Percentiles rank a stretch among this genome's conserved stretches.
These are phyloP conservation scores for Carposina sasakii DNA, from an alignment of 1,140 invertebrate genomes.

Conservation along the genomic window DNA sequence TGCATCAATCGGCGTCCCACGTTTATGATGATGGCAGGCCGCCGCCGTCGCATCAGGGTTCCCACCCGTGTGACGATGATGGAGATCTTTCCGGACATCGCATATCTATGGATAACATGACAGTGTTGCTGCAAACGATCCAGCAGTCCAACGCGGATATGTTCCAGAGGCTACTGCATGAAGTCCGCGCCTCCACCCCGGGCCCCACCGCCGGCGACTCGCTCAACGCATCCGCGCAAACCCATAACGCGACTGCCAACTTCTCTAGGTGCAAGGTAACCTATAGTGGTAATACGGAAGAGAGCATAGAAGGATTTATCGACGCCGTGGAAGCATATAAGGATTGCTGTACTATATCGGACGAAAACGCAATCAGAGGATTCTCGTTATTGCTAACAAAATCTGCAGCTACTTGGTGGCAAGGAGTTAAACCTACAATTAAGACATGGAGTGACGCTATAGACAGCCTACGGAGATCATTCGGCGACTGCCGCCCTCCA, in stretches of 20 bases:
- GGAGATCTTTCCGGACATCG: neutral
- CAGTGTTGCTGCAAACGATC: neutral
- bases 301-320: neutral
- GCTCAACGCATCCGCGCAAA: neutral
- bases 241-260: neutral
- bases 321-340: neutral
- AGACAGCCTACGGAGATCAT: neutral
- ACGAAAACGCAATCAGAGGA: neutral
- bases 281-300: neutral
- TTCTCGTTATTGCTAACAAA: neutral
- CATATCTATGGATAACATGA: neutral
- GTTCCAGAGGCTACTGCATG: neutral
- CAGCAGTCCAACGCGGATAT: neutral
- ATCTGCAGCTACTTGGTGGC: constrained; percentile 7
- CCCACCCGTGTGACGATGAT: neutral
- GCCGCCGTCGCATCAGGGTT: neutral
- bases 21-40: no score
- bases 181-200: neutral
- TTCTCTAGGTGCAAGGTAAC: neutral
- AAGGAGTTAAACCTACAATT: neutral
- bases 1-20: no score
- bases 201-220: neutral
- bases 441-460: neutral
- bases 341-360: neutral
- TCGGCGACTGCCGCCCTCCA: constrained; percentile 1